Percentiles rank a stretch among this genome's conserved stretches.
Conservation (phyloP, 2,888 invertebrate genomes). For the Sericinus montela region DNA sequence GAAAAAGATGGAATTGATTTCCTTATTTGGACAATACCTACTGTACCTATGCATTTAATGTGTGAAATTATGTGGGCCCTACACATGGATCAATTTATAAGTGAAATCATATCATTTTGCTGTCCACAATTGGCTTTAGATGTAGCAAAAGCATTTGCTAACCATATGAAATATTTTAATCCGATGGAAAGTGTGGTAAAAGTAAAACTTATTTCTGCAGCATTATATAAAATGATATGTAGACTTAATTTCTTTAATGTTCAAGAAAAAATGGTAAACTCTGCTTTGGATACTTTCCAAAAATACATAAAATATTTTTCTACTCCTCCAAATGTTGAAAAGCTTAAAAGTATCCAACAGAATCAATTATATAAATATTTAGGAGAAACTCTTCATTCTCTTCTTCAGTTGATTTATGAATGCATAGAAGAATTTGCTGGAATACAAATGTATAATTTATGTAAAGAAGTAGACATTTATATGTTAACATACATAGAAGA, state of each 20-base stretch:
- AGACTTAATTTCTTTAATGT: slow-evolving; percentile 49
- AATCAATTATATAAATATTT: slow-evolving; percentile 51
- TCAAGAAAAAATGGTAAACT: slow-evolving; percentile 32
- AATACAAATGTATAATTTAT: slow-evolving; percentile 34
- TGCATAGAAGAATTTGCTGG: slow-evolving; percentile 40
- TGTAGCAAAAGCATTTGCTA: slow-evolving; percentile 47
- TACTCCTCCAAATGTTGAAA: slow-evolving; percentile 49
- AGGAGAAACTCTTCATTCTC: slow-evolving; percentile 44
- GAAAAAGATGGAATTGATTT: slow-evolving; percentile 51
- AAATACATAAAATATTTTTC: slow-evolving; percentile 50
- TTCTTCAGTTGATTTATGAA: slow-evolving; percentile 38
- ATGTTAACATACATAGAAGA: slow-evolving; percentile 42
- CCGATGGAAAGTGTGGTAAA: slow-evolving; percentile 48
- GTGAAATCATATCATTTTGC: slow-evolving; percentile 51
- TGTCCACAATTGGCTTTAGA: slow-evolving; percentile 53
- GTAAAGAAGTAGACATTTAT: slow-evolving; percentile 41
- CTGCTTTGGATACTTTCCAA: slow-evolving; percentile 42
- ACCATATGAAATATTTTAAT: slow-evolving; percentile 52
- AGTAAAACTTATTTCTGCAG: slow-evolving; percentile 40
- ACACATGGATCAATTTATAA: slow-evolving; percentile 50
- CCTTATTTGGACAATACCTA: slow-evolving; percentile 58
- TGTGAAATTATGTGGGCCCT: slow-evolving; percentile 62
- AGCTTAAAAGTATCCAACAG: slow-evolving; percentile 40
- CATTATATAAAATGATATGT: slow-evolving; percentile 50
- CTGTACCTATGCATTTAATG: slow-evolving; percentile 55